These are phyloP conservation scores for Coleophora deauratella DNA, from an alignment of 2,888 invertebrate species.

Conservation along the genomic window DNA sequence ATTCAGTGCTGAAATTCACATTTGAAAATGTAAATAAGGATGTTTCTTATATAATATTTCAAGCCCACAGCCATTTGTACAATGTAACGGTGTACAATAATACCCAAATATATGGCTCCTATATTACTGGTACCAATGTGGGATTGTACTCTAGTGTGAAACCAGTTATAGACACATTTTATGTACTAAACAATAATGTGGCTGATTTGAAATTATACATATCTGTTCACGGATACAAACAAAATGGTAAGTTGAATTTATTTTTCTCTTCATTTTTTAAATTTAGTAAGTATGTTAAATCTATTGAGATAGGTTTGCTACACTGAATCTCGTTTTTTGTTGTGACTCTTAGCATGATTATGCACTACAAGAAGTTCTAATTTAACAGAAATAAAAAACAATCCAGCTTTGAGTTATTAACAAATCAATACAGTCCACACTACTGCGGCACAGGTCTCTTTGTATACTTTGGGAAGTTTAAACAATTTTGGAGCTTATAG, in stretches of 20 bases:
- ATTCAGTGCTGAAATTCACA: constrained; percentile 41
- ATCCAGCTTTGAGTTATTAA: too few relatives aligned
- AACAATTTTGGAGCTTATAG: too few relatives aligned
- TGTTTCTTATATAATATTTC: constrained; percentile 74
- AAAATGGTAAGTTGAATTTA: constrained; percentile 47
- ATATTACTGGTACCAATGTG: constrained; percentile 74
- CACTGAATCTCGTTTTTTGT: too few relatives aligned
- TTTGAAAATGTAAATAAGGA: constrained; percentile 54
- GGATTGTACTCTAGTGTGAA: constrained; percentile 62
- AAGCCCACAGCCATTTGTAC: constrained; percentile 76
- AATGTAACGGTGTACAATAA: constrained; percentile 72
- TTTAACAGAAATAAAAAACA: too few relatives aligned
- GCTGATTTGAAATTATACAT: constrained; percentile 50
- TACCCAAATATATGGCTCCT: constrained; percentile 29
- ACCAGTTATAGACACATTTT: constrained; percentile 37
- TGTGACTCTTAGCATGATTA: too few relatives aligned
- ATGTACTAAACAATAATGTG: constrained; percentile 54
- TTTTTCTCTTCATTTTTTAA: too few relatives aligned
- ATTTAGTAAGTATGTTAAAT: too few relatives aligned
- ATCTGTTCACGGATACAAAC: constrained; percentile 67
- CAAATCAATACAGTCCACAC: too few relatives aligned
- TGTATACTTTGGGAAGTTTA: too few relatives aligned
- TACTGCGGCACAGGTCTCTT: too few relatives aligned
- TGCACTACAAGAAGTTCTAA: too few relatives aligned
- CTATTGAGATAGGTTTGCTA: too few relatives aligned